Percentiles rank a stretch among this genome's conserved stretches.
These are phyloP conservation scores for Drosophila neonasuta DNA, from an alignment of 2,888 invertebrate species.

Conservation along the genomic window DNA sequence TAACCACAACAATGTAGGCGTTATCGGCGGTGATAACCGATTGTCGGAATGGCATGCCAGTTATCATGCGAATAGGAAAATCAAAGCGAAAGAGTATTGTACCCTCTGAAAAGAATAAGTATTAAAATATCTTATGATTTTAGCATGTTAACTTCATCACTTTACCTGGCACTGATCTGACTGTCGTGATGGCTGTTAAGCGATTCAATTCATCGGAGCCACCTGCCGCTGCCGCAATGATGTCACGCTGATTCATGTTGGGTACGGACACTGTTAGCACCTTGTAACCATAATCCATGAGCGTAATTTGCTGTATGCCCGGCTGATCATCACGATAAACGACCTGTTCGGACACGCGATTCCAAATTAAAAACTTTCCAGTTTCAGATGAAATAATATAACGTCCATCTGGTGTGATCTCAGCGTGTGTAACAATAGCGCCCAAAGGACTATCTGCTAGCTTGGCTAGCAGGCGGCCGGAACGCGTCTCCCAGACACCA, in stretches of 20 bases:
- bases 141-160: not conserved
- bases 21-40: constrained; percentile 93
- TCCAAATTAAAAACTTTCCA: constrained; percentile 95
- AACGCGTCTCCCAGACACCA: constrained; percentile 95
- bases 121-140: not conserved
- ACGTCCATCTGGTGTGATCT: constrained; percentile 92
- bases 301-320: constrained; percentile 82
- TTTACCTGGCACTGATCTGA: constrained; percentile 89
- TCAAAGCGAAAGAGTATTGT: constrained; percentile 90
- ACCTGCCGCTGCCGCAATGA: constrained; percentile 79
- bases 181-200: constrained; percentile 86
- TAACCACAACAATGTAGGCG: constrained; percentile 89
- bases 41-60: constrained; percentile 88
- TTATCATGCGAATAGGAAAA: constrained; percentile 88
- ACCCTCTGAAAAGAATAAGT: constrained; percentile 84
- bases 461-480: constrained; percentile 92
- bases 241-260: constrained; percentile 83
- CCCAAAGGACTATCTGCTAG: constrained; percentile 95
- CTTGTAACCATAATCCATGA: constrained; percentile 82
- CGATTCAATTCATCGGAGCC: constrained; percentile 86
- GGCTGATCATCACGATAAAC: constrained; percentile 89
- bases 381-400: constrained; percentile 95
- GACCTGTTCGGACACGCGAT: constrained; percentile 88
- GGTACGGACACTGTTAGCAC: constrained; percentile 81
- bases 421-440: constrained; percentile 96